These are phyloP conservation scores for Crocuta crocuta DNA, from an alignment of 2,113 vertebrate genomes.

Conservation along the genomic window DNA sequence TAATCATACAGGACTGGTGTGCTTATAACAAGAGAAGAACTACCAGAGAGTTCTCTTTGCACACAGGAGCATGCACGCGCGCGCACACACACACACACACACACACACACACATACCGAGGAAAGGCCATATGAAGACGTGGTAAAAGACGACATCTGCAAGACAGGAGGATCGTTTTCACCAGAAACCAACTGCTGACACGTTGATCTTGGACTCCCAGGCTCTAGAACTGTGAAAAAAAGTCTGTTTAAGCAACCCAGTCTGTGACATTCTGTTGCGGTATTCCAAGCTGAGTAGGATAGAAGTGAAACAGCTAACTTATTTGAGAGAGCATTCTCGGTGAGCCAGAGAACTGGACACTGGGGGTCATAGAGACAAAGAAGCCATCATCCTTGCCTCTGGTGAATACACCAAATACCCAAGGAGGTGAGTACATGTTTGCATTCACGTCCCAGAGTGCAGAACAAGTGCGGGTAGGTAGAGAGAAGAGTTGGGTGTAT, in stretches of 20 bases:
- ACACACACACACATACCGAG: too few relatives aligned
- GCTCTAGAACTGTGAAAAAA: not conserved
- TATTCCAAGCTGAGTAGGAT: accelerated
- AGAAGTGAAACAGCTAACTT: not conserved
- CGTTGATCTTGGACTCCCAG: not conserved
- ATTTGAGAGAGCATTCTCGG: not conserved
- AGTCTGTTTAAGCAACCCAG: not conserved
- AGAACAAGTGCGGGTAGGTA: not conserved
- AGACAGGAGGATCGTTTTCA: not conserved
- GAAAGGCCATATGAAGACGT: not conserved
- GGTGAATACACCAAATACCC: not conserved
- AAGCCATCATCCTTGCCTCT: not conserved
- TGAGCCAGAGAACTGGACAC: not conserved
- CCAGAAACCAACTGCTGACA: not conserved
- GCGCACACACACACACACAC: too few relatives aligned
- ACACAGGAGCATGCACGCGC: too few relatives aligned
- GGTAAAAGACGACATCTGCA: not conserved
- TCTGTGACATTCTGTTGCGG: not conserved
- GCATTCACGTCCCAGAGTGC: not conserved
- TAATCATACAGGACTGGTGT: not conserved
- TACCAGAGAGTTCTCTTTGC: not conserved
- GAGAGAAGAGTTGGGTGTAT: not conserved
- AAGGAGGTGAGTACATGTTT: not conserved
- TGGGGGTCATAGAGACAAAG: not conserved
- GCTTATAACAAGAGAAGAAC: not conserved